These are phyloP conservation scores for Myopa testacea DNA, from an alignment of 2,888 invertebrate genomes.

Conservation along the genomic window DNA sequence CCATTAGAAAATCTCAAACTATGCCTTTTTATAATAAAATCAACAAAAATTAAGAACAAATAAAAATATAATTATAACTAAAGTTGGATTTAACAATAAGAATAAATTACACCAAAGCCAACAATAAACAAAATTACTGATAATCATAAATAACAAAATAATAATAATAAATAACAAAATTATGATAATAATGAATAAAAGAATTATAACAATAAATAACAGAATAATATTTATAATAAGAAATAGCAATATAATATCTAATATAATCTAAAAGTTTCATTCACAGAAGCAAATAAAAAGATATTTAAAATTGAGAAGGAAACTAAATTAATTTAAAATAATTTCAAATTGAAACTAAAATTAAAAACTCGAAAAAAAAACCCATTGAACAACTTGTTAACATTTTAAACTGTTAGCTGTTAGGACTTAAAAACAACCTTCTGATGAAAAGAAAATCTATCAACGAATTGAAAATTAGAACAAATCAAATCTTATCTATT, in stretches of 20 bases:
- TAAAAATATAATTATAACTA: not conserved
- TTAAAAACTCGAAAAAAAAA: not conserved
- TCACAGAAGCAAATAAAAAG: not conserved
- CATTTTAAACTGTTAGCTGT: too few relatives aligned
- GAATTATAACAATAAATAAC: not conserved
- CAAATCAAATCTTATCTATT: conserved; percentile 32
- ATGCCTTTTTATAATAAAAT: conserved; percentile 32
- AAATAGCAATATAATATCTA: not conserved
- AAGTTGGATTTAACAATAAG: not conserved
- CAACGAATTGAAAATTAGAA: conserved; percentile 48
- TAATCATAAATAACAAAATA: too few relatives aligned
- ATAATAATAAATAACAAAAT: not conserved
- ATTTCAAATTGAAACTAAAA: conserved; percentile 1
- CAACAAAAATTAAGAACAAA: conserved; percentile 13
- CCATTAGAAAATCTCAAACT: conserved; percentile 27
- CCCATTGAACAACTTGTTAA: not conserved
- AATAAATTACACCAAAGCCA: not conserved
- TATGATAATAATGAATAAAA: not conserved
- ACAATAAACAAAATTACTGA: not conserved
- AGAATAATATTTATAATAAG: not conserved
- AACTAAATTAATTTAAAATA: not conserved
- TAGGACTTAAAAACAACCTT: not conserved
- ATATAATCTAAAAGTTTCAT: not conserved
- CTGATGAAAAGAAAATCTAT: conserved; percentile 41
- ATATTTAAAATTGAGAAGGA: not conserved